Evolutionary conservation across 2,797 vertebrate genomes (phyloP).

Genomic region (Protosalanx chinensis): DNA sequence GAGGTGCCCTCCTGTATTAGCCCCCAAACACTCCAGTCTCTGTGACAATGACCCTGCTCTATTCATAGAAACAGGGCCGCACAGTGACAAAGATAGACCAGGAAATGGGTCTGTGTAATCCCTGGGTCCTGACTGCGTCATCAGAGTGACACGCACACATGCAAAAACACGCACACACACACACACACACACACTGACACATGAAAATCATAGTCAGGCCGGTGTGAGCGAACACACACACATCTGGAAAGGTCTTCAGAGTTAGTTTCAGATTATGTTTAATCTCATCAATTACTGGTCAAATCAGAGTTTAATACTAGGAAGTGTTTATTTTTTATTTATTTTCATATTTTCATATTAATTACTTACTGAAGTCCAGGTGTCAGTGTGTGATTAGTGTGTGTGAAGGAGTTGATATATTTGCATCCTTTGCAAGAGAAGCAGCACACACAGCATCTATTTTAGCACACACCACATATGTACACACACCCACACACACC

Average conservation of each 20-base stretch:
- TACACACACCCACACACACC: background rate
- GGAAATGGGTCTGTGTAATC: constrained; percentile 69
- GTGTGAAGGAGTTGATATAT: background rate
- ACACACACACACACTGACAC: background rate
- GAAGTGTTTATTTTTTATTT: background rate
- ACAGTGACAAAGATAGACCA: constrained; percentile 61
- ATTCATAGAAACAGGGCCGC: constrained; percentile 65
- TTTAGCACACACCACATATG: background rate
- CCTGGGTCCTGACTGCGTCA: constrained; percentile 34
- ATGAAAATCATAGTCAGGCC: background rate
- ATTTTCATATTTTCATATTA: background rate
- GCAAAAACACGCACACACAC: background rate
- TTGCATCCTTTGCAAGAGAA: background rate
- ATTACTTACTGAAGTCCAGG: background rate
- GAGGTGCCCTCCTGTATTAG: constrained; percentile 21
- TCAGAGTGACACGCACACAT: background rate
- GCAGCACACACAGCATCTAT: background rate
- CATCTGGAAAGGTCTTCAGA: background rate
- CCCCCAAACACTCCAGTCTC: constrained; percentile 32
- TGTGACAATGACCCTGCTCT: constrained; percentile 45
- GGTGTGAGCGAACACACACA: background rate
- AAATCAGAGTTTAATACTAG: background rate
- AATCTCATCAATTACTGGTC: constrained; percentile 1
- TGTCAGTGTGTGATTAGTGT: too few relatives aligned
- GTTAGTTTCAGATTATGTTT: constrained; percentile 2